Conservation (phyloP, 1,140 invertebrate species). For the Neodiprion virginianus region DNA sequence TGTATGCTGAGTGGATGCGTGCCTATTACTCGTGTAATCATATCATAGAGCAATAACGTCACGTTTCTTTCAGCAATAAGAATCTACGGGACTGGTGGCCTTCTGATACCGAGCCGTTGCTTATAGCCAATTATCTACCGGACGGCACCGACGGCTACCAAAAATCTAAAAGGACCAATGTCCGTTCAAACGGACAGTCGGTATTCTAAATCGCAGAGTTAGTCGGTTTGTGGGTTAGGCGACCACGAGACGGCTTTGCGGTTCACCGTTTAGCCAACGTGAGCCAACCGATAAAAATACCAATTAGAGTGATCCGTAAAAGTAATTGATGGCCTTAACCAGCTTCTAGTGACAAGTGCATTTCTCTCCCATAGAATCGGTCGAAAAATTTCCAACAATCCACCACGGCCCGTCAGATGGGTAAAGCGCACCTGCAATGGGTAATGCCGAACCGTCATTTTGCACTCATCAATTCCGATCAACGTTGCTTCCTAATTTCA, state of each 20-base stretch:
- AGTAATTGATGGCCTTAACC: neutral
- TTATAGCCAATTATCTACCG: neutral
- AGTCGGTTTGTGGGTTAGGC: neutral
- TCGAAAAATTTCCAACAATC: too few relatives aligned
- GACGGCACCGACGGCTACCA: neutral
- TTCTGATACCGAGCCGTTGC: neutral
- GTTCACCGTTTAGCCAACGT: neutral
- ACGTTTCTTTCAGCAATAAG: too few relatives aligned
- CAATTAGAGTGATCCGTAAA: neutral
- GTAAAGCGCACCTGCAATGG: too few relatives aligned
- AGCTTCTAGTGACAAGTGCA: neutral
- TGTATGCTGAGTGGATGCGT: too few relatives aligned
- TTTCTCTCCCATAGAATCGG: neutral
- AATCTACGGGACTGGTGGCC: neutral
- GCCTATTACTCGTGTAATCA: neutral
- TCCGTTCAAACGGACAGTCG: neutral
- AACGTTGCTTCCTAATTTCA: too few relatives aligned
- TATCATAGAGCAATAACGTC: neutral
- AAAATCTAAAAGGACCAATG: neutral
- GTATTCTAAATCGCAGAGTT: neutral
- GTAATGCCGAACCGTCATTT: too few relatives aligned
- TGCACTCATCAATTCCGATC: too few relatives aligned
- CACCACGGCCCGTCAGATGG: too few relatives aligned
- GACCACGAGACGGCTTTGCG: neutral
- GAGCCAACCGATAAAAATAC: neutral